These are phyloP conservation scores for Anoplius nigerrimus DNA, from an alignment of 2,888 invertebrate species.

Conservation along the genomic window DNA sequence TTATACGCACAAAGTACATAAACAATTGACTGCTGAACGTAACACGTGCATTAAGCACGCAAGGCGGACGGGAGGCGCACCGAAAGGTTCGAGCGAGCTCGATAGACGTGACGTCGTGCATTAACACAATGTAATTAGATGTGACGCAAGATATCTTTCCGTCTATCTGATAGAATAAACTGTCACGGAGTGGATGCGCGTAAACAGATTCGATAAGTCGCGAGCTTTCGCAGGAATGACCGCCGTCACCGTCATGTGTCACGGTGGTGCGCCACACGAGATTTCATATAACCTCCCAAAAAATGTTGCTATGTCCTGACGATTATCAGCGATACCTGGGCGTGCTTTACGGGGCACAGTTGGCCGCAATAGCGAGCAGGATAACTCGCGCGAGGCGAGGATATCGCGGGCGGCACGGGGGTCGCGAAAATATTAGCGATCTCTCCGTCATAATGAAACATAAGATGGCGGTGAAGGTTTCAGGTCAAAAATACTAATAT, in stretches of 20 bases:
- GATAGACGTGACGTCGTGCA: background rate
- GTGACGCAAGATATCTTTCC: constrained; percentile 8
- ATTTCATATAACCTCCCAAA: constrained; percentile 36
- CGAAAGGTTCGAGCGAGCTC: too few relatives aligned
- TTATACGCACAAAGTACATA: too few relatives aligned
- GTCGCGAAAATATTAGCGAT: background rate
- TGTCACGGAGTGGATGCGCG: constrained; percentile 24
- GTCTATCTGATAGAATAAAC: constrained; percentile 17
- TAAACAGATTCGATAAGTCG: constrained; percentile 34
- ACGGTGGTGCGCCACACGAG: constrained; percentile 7
- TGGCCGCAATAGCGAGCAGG: too few relatives aligned
- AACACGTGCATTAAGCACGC: too few relatives aligned
- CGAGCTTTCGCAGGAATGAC: constrained; percentile 16
- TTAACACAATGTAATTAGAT: background rate
- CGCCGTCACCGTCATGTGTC: constrained; percentile 31
- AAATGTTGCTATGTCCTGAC: too few relatives aligned
- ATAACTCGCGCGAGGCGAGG: too few relatives aligned
- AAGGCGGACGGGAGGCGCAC: too few relatives aligned
- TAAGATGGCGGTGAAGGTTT: constrained; percentile 63
- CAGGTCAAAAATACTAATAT: constrained; percentile 53
- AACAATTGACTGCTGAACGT: too few relatives aligned
- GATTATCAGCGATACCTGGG: too few relatives aligned
- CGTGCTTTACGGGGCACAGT: too few relatives aligned
- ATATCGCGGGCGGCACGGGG: too few relatives aligned
- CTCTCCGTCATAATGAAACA: constrained; percentile 49